These are phyloP conservation scores for Cremastinae sp. DNA, from an alignment of 2,888 invertebrate genomes.

Conservation along the genomic window DNA sequence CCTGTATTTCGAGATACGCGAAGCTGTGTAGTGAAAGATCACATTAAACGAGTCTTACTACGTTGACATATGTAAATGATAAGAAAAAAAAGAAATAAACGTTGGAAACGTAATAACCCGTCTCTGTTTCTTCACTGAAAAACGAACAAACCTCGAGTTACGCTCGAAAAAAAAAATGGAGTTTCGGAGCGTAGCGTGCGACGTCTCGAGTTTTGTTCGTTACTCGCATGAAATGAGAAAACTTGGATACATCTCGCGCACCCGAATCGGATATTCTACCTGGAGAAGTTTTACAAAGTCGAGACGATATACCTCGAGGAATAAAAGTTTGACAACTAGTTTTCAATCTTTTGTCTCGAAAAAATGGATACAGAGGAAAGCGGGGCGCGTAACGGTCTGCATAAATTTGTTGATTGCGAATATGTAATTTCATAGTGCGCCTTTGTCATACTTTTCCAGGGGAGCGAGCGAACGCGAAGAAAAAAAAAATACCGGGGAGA, in stretches of 20 bases:
- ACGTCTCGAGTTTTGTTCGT: neutral
- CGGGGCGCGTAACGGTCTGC: constrained; percentile 21
- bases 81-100: no score
- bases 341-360: constrained; percentile 1
- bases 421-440: constrained; percentile 48
- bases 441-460: neutral
- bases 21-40: no score
- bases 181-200: neutral
- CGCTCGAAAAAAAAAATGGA: neutral
- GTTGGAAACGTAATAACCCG: no score
- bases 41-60: no score
- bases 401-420: constrained; percentile 12
- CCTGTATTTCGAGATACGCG: no score
- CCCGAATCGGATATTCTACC: neutral
- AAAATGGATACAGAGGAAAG: neutral
- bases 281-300: neutral
- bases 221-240: neutral
- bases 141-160: neutral
- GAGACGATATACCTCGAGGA: neutral
- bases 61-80: no score
- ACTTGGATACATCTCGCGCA: no score
- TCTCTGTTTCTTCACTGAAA: no score
- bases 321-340: neutral
- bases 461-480: neutral
- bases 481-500: neutral